Evolutionary conservation across 1,140 invertebrate genomes (phyloP), one percentile per base, ranked within the genome.

Genomic region (Hypsibius dujardini): DNA sequence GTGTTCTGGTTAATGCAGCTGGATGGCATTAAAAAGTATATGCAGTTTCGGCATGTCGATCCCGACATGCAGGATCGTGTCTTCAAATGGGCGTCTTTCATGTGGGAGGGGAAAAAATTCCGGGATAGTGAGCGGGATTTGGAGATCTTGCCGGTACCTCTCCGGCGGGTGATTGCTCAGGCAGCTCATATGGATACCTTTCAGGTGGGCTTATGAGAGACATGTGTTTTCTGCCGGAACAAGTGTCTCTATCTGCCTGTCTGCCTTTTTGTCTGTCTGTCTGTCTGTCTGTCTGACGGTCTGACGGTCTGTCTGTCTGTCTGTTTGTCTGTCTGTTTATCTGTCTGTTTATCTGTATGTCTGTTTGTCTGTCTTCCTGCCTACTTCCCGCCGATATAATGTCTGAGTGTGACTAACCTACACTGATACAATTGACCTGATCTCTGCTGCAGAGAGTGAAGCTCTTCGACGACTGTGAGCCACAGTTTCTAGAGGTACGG

Each of bases 401-500:
- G 7, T 56, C 28, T 28, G 28, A 28, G 28, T 28, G 28, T 28
- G 28, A 28, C 28, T 28, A 28, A 28, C 28, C 28, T 28, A 28
- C 28, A 28, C 28, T 28, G 28, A 28, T 28, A 28, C 28, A 28
- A 28, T 28, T 28, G 28, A 28, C 50, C 7, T 56, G 50, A 12
- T n/a, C 50, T 56, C 7, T 56, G n/a, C n/a, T 56, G 50, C 50
- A 67, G 62, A 67, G 62, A 67, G 62, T 67, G 62, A 12, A 67
- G 62, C 42, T 67, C 12, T 67, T 67, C 45, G 62, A 15, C 62
- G 62, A 67, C 62, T 67, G 62, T 42, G 62, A 67, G 62, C 62
- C 62, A 7, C 62, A 67, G 62, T 67, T 67, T 42, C 42, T 67
- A 3, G 62, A 67, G 50, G 50, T 56, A 56, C 28, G 28, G 28